Evolutionary conservation across 2,888 invertebrate genomes (phyloP), one percentile per base, ranked within the genome.

Genomic region (Cryptus armator): DNA sequence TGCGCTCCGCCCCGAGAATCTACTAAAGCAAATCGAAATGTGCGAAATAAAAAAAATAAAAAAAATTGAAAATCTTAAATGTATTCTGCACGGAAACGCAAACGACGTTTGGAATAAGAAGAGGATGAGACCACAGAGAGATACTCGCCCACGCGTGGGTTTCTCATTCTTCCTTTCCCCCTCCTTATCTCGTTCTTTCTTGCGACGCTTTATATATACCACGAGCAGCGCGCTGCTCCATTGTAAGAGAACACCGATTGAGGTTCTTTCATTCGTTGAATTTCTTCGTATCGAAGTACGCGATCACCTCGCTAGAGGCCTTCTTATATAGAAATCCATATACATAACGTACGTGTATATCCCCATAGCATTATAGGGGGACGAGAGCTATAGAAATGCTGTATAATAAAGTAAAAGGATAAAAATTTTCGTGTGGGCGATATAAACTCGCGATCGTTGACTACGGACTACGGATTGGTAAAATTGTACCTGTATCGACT

Each of bases 281-380:
- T 81, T 59, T 79, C 81, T 82, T 81, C 72, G 51, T 81, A 85
- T 85, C 85, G 82, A 76, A 72, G 79, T 67, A 59, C 79, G 74
- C 79, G 85, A 79, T 82, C 85, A 76, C 53, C 46, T 82, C 85
- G 82, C 53, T 32, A 51, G 43, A 56, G 48, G 43, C 16, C 51
- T 56, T 82, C 75, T 76, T 71, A 62, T 74, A 71, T 66, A 80
- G 46, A 67, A 59, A 77, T 62, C 24, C 19, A 14, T 10, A 12
- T 48, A 32, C 32, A 19, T 46, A n/a, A 24, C 10, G 2, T 66
- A 24, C 19, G 19, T 32, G 56, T 51, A 48, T 19, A 51, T 68
- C 24, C 72, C 56, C 59, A 72, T 66, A 81, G 53, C 64, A 75
- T 67, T 80, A 51, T 66, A 24, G 16, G 4, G 4, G 16, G 16